Percentiles rank a stretch among this genome's conserved stretches.
These are phyloP conservation scores for Agriopis aurantiaria DNA, from an alignment of 2,888 invertebrate species.

Conservation along the genomic window DNA sequence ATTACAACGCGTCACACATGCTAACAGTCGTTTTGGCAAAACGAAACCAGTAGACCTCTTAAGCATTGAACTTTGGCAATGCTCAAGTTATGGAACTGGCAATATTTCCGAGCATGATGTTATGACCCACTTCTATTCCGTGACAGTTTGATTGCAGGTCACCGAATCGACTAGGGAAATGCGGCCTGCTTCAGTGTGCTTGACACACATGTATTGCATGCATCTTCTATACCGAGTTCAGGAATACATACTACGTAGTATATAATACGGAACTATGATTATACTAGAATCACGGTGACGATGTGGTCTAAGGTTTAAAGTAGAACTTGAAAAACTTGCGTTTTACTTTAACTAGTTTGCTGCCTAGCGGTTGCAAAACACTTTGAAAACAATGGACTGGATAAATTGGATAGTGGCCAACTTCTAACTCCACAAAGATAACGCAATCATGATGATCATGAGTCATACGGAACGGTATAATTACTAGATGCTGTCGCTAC, in stretches of 20 bases:
- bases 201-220: too few species aligned
- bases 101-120: slow-evolving; percentile 50
- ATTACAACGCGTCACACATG: slow-evolving; percentile 1
- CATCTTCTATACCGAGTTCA: too few species aligned
- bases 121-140: slow-evolving; percentile 51
- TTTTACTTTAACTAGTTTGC: too few species aligned
- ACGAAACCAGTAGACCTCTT: slow-evolving; percentile 28
- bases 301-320: too few species aligned
- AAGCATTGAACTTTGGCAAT: slow-evolving; percentile 51
- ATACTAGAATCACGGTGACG: too few species aligned
- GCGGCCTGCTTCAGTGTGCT: too few species aligned
- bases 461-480: background rate
- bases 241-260: too few species aligned
- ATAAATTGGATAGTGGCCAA: slow-evolving; percentile 22
- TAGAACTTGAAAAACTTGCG: too few species aligned
- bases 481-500: background rate
- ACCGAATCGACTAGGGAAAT: slow-evolving; percentile 16
- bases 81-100: slow-evolving; percentile 55
- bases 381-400: slow-evolving; percentile 10
- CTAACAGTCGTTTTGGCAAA: slow-evolving; percentile 16
- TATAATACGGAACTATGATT: too few species aligned
- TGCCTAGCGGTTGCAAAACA: background rate
- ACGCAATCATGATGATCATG: slow-evolving; percentile 2
- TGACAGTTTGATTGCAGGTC: slow-evolving; percentile 33
- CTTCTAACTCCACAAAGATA: slow-evolving; percentile 5